These are phyloP conservation scores for Agrotis ipsilon DNA, from an alignment of 2,888 invertebrate genomes.

Conservation along the genomic window DNA sequence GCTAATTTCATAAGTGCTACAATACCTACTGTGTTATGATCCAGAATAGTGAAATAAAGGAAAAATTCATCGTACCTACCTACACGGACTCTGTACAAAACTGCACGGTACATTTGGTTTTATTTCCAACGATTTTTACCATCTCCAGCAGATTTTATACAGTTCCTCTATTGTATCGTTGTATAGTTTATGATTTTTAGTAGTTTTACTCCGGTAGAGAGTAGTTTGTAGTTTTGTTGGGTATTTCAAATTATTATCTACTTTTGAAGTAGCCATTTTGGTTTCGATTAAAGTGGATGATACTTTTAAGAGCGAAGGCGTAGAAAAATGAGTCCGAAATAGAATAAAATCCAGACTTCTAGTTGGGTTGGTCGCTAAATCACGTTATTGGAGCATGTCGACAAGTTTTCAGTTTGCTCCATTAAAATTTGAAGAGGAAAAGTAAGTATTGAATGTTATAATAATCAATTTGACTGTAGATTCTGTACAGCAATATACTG, in stretches of 20 bases:
- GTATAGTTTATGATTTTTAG: conserved; percentile 35
- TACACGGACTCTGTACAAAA: conserved; percentile 29
- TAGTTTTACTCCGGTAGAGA: not conserved
- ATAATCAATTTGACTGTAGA: too few species aligned
- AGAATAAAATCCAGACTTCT: not conserved
- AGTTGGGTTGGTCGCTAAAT: conserved; percentile 11
- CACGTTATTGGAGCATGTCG: conserved; percentile 8
- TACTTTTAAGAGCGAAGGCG: conserved; percentile 2
- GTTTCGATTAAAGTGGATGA: not conserved
- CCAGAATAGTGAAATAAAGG: conserved; percentile 31
- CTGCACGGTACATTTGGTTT: conserved; percentile 58
- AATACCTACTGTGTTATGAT: conserved; percentile 25
- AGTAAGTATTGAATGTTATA: not conserved
- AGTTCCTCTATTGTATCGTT: conserved; percentile 36
- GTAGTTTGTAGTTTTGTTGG: conserved; percentile 30
- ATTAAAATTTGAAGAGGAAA: not conserved
- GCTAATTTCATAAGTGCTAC: conserved; percentile 51
- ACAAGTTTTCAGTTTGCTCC: conserved; percentile 4
- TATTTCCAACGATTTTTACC: conserved; percentile 45
- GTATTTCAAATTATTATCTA: conserved; percentile 20
- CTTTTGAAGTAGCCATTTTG: conserved; percentile 17
- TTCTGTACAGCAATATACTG: not conserved
- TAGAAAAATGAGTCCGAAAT: not conserved
- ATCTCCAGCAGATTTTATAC: conserved; percentile 41
- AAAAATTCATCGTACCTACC: conserved; percentile 23